Percentiles rank a stretch among this genome's conserved stretches.
These are phyloP conservation scores for Parazoanthus swiftii DNA, from an alignment of 92 coral and sea anemone species.

Conservation along the genomic window DNA sequence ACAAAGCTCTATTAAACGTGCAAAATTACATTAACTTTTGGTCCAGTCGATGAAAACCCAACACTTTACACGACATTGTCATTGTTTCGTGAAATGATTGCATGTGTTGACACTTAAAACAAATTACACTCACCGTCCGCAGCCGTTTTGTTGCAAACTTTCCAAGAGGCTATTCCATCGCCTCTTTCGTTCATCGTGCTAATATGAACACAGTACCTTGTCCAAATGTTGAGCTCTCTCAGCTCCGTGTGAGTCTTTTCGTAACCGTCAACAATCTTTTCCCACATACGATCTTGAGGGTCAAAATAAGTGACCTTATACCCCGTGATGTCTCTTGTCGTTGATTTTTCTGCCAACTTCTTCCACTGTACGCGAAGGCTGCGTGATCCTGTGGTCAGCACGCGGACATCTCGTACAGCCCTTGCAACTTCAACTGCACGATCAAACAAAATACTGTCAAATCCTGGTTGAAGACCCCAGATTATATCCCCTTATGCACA, in stretches of 20 bases:
- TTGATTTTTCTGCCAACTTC: conserved; percentile 39
- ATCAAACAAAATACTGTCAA: background rate
- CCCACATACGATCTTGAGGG: conserved; percentile 35
- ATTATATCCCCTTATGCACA: no score
- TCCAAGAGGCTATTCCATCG: conserved; percentile 51
- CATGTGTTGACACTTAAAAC: background rate
- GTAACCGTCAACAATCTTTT: conserved; percentile 38
- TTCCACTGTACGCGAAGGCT: conserved; percentile 57
- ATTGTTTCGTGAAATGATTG: background rate
- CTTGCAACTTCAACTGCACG: conserved; percentile 27
- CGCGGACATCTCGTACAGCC: conserved; percentile 30
- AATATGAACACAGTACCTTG: conserved; percentile 55
- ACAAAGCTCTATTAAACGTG: no score
- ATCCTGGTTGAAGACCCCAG: no score
- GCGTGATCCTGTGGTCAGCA: conserved; percentile 43
- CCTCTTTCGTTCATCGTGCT: conserved; percentile 56
- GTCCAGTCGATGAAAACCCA: background rate
- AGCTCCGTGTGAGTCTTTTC: conserved; percentile 39
- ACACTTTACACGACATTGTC: background rate
- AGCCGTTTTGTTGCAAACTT: conserved; percentile 53
- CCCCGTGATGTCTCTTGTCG: conserved; percentile 43
- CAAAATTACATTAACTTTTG: background rate
- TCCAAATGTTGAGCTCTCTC: conserved; percentile 37
- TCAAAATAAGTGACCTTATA: conserved; percentile 50
- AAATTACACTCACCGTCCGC: conserved; percentile 39